Evolutionary conservation across 2,113 vertebrate species (phyloP), one percentile per base, ranked within the genome.

Genomic region (Rattus norvegicus): DNA sequence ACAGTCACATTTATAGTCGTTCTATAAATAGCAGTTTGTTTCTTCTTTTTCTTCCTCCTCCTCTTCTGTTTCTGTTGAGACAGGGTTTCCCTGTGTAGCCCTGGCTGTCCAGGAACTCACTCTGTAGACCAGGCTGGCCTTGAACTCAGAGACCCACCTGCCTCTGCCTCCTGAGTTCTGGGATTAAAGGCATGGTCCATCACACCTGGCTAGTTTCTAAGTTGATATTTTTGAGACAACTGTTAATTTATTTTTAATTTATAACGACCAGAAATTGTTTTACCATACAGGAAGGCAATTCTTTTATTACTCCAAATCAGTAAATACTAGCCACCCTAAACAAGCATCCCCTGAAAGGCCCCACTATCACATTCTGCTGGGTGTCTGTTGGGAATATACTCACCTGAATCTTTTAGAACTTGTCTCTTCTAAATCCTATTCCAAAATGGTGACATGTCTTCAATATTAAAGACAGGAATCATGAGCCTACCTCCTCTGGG

Each of bases 361-460:
- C 59, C 52, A 83, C n/a, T 33, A 4, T 20, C 12, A 83, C 26
- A 47, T 63, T 76, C 59, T 36, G n/a, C 30, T 43, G 63, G 56
- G 95, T 93, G 94, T 94, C 70, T 49, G 72, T 65, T 90, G 5
- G 4, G 93, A 88, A 85, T 94, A 95, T 70, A 94, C 52, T 94
- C 95, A 54, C 36, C 63, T 73, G 91, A 14, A 0, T 90, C 89
- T 88, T 97, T 97, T 91, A 89, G 79, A 96, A 98, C 95, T 67
- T 39, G 8, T 91, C 80, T 96, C 96, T 97, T 96, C 97, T 96
- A 90, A 97, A 96, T 97, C 88, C 96, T 95, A 93, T 97, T 98
- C 96, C 97, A 96, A 95, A 96, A 80, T 84, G 56, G 30, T 94
- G 90, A 95, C 92, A n/a, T 72, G 91, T 20, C 69, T 52, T 88